Evolutionary conservation across 2,888 invertebrate species (phyloP).

Genomic region (Agrenia bidenticulata): DNA sequence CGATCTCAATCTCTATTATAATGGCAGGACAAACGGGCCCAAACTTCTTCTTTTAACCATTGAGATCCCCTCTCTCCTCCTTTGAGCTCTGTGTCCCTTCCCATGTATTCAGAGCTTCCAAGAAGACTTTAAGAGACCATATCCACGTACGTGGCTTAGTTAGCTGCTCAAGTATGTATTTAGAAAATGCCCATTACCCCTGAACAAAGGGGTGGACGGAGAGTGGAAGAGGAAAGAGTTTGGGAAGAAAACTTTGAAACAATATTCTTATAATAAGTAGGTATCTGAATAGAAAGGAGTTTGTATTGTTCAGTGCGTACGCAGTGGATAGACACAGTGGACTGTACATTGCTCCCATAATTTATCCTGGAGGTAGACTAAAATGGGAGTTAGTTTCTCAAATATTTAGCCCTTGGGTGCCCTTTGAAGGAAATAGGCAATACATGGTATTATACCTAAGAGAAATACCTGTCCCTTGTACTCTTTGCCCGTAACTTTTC

Average conservation of each 20-base stretch:
- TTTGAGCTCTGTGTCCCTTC: neutral
- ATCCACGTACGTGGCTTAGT: too few species aligned
- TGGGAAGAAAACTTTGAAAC: constrained; percentile 4
- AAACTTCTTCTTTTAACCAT: constrained; percentile 1
- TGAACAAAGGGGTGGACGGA: neutral
- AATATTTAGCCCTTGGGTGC: constrained; percentile 22
- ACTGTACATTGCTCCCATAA: neutral
- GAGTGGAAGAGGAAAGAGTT: neutral
- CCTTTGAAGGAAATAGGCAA: constrained; percentile 12
- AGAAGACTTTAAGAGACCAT: too few species aligned
- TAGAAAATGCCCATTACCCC: too few species aligned
- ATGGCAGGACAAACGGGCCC: constrained; percentile 19
- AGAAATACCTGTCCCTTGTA: too few species aligned
- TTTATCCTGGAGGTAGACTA: neutral
- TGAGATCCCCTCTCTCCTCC: neutral
- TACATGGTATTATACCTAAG: neutral
- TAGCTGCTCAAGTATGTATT: too few species aligned
- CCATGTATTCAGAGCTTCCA: too few species aligned
- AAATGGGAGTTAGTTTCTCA: constrained; percentile 14
- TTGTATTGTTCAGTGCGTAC: neutral
- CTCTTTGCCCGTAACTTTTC: too few species aligned
- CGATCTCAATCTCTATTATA: constrained; percentile 42
- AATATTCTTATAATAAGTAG: neutral
- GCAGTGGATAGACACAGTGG: too few species aligned
- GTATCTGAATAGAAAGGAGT: neutral